These are phyloP conservation scores for Kobus ellipsiprymnus DNA, from an alignment of 2,113 vertebrate genomes.

Conservation along the genomic window DNA sequence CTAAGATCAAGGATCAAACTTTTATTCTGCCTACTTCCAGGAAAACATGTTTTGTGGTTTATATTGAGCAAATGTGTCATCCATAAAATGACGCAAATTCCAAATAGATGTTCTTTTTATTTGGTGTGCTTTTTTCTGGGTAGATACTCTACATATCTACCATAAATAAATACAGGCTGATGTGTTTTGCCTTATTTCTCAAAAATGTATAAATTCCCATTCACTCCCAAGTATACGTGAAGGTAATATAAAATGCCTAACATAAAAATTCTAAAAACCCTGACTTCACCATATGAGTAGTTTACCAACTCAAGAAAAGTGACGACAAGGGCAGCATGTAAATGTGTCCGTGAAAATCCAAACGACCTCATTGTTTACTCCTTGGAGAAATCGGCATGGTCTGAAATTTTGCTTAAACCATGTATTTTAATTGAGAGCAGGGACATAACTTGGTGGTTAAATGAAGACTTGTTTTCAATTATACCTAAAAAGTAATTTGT, in stretches of 20 bases:
- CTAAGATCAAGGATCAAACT: background rate
- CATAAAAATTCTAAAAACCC: background rate
- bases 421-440: background rate
- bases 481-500: background rate
- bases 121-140: background rate
- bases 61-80: background rate
- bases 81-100: background rate
- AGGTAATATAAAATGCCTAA: background rate
- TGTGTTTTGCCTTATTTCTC: background rate
- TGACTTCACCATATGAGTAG: accelerated
- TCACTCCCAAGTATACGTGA: background rate
- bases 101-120: background rate
- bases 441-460: background rate
- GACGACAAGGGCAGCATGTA: accelerated
- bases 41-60: background rate
- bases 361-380: background rate
- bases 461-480: background rate
- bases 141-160: background rate
- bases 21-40: background rate
- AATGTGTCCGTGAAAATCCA: accelerated
- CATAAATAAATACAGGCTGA: background rate
- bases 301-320: accelerated
- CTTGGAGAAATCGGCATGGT: background rate
- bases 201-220: background rate
- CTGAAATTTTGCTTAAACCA: background rate